Conservation (phyloP, 2,888 invertebrate genomes). For the Portevinia maculata region DNA sequence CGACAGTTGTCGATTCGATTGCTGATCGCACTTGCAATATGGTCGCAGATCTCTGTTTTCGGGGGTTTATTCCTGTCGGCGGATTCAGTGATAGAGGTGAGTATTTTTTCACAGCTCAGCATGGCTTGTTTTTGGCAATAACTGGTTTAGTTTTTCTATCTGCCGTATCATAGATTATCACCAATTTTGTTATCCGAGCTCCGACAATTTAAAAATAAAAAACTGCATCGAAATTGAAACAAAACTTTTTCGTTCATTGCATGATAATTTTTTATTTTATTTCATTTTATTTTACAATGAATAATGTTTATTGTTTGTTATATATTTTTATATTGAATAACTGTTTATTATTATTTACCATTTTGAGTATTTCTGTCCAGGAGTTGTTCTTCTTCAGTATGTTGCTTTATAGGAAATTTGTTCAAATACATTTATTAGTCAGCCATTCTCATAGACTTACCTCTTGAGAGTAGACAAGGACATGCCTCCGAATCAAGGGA, state of each 20-base stretch:
- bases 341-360: conserved; percentile 51
- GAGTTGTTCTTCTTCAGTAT: conserved; percentile 29
- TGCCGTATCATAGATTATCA: too few relatives aligned
- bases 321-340: conserved; percentile 43
- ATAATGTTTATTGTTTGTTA: conserved; percentile 42
- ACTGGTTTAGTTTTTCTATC: too few relatives aligned
- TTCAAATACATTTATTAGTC: not conserved
- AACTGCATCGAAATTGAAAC: not conserved
- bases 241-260: conserved; percentile 35
- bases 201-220: conserved; percentile 1
- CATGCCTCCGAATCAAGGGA: conserved; percentile 18
- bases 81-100: too few relatives aligned
- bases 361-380: conserved; percentile 33
- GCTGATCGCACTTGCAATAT: too few relatives aligned
- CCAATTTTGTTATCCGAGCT: too few relatives aligned
- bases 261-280: conserved; percentile 37
- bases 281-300: conserved; percentile 71
- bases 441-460: conserved; percentile 22
- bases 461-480: conserved; percentile 34
- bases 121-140: too few relatives aligned
- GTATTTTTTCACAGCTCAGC: too few relatives aligned
- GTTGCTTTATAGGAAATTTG: conserved; percentile 29
- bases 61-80: too few relatives aligned
- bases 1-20: too few relatives aligned
- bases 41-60: too few relatives aligned